These are phyloP conservation scores for Spicauda simplicius DNA, from an alignment of 2,888 invertebrate species.

Conservation along the genomic window DNA sequence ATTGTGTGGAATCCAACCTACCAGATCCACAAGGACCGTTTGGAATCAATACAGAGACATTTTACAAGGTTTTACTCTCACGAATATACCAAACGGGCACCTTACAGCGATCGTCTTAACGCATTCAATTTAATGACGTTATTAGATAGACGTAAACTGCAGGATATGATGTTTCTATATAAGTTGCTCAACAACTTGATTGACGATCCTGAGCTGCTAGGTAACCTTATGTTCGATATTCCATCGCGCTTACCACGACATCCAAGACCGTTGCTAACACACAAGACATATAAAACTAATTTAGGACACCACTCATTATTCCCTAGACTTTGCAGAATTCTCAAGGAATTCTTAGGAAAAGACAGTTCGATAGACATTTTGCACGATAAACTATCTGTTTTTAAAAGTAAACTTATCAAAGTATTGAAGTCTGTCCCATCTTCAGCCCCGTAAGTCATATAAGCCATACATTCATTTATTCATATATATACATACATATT, in stretches of 20 bases:
- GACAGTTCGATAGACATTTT: slow-evolving; percentile 12
- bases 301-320: slow-evolving; percentile 11
- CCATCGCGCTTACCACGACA: slow-evolving; percentile 4
- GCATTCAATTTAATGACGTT: slow-evolving; percentile 2
- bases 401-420: neutral
- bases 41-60: slow-evolving; percentile 17
- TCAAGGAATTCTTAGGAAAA: slow-evolving; percentile 2
- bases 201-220: slow-evolving; percentile 4
- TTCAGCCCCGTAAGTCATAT: no score
- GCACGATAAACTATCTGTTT: neutral
- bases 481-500: no score
- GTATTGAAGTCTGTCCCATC: neutral
- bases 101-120: slow-evolving; percentile 5
- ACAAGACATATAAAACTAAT: slow-evolving; percentile 4
- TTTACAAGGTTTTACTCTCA: slow-evolving; percentile 5
- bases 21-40: slow-evolving; percentile 16
- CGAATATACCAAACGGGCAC: neutral
- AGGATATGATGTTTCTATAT: slow-evolving; percentile 9
- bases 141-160: slow-evolving; percentile 18
- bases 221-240: neutral
- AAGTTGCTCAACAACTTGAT: slow-evolving; percentile 4
- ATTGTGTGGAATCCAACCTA: slow-evolving; percentile 15
- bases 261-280: slow-evolving; percentile 9
- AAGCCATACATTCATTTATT: no score
- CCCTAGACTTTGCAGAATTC: neutral